Conservation (phyloP, 1,140 invertebrate species). For the Ganaspis sp. region DNA sequence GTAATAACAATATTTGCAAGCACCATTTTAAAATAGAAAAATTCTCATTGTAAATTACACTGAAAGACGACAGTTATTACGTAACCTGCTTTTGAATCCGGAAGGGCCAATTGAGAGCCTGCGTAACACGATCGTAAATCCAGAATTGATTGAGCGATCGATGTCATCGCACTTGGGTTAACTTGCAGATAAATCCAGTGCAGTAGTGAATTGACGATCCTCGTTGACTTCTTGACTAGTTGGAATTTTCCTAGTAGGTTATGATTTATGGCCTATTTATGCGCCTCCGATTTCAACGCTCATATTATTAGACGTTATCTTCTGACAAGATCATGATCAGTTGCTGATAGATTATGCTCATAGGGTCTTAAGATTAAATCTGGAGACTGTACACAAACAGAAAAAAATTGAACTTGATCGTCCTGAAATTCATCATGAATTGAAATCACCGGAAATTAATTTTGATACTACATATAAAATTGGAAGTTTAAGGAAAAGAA, state of each 20-base stretch:
- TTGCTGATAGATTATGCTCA: neutral
- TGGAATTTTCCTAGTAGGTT: neutral
- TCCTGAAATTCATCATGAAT: too few species aligned
- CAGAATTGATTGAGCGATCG: neutral
- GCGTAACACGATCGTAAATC: neutral
- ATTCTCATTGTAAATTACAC: too few species aligned
- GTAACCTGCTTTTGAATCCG: neutral
- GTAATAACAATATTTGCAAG: too few species aligned
- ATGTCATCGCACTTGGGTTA: neutral
- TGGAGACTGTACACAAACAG: neutral
- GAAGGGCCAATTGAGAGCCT: neutral
- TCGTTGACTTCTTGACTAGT: neutral
- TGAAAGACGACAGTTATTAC: too few species aligned
- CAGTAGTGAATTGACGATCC: neutral
- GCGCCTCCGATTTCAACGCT: neutral
- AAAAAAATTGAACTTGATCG: too few species aligned
- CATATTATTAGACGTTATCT: conserved; percentile 15
- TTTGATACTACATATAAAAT: too few species aligned
- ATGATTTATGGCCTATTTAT: conserved; percentile 20
- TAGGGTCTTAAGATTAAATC: neutral
- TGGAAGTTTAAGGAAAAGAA: too few species aligned
- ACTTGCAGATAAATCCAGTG: neutral
- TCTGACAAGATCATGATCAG: neutral
- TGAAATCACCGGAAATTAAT: too few species aligned
- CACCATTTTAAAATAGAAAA: too few species aligned